These are phyloP conservation scores for Glaucopsyche alexis DNA, from an alignment of 2,888 invertebrate genomes.

Conservation along the genomic window DNA sequence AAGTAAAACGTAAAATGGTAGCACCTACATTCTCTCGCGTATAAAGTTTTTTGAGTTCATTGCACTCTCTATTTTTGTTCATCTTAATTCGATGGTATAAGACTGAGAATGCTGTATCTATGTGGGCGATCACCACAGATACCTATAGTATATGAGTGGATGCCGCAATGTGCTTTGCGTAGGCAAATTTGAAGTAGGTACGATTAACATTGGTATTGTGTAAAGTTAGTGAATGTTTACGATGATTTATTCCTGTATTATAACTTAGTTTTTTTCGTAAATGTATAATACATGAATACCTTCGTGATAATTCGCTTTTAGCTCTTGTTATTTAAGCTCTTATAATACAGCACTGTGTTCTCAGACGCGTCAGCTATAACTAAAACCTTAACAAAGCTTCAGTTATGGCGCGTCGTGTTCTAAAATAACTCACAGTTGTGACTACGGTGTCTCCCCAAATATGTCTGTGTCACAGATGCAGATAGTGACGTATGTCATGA, in stretches of 20 bases:
- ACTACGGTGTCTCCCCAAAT: not conserved
- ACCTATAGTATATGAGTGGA: not conserved
- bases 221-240: too few species aligned
- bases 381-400: too few species aligned
- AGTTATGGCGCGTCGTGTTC: not conserved
- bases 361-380: too few species aligned
- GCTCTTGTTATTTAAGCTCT: too few species aligned
- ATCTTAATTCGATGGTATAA: constrained; percentile 55
- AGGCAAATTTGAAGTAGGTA: too few species aligned
- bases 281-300: too few species aligned
- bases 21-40: constrained; percentile 13
- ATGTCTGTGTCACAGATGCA: constrained; percentile 55
- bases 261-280: too few species aligned
- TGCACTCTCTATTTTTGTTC: constrained; percentile 65
- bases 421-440: not conserved
- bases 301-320: too few species aligned
- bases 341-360: too few species aligned
- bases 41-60: constrained; percentile 56
- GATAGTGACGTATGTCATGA: constrained; percentile 69
- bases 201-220: too few species aligned
- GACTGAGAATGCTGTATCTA: constrained; percentile 63
- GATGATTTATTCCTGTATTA: too few species aligned
- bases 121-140: constrained; percentile 61
- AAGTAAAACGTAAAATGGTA: constrained; percentile 36
- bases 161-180: not conserved